A percentile compares a stretch with the other conserved stretches of the same genome.
Conservation (phyloP, 1,140 invertebrate species). For the Tribolium madens region DNA sequence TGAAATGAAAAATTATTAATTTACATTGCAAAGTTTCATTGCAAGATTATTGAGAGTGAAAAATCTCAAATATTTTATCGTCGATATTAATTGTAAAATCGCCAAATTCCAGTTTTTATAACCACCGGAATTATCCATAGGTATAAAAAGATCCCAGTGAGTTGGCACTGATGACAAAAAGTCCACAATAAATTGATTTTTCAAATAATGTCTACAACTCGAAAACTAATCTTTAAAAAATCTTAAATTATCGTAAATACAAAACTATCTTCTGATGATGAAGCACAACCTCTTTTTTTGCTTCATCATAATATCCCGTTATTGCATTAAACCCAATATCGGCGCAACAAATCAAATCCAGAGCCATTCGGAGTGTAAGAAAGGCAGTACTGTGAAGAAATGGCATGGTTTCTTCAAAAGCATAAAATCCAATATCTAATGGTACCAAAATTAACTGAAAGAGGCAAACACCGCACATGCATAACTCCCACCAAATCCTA, state of each 20-base stretch:
- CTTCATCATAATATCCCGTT: slow-evolving; percentile 58
- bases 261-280: slow-evolving; percentile 48
- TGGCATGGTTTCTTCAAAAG: slow-evolving; percentile 26
- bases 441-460: slow-evolving; percentile 52
- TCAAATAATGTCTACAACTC: slow-evolving; percentile 57
- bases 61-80: slow-evolving; percentile 54
- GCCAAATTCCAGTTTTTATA: not conserved
- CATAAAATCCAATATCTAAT: slow-evolving; percentile 52
- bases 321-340: slow-evolving; percentile 54
- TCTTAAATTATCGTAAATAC: slow-evolving; percentile 46
- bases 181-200: slow-evolving; percentile 53
- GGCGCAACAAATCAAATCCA: slow-evolving; percentile 51
- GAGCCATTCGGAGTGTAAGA: slow-evolving; percentile 9
- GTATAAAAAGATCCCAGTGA: slow-evolving; percentile 19
- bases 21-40: slow-evolving; percentile 55
- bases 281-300: slow-evolving; percentile 56
- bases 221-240: not conserved
- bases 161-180: slow-evolving; percentile 54
- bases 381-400: slow-evolving; percentile 37
- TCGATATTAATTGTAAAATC: slow-evolving; percentile 38
- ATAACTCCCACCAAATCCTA: slow-evolving; percentile 56
- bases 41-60: slow-evolving; percentile 54
- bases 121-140: not conserved
- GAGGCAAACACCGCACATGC: slow-evolving; percentile 52
- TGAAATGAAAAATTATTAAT: slow-evolving; percentile 40